These are phyloP conservation scores for Eristalis tenax DNA, from an alignment of 2,888 invertebrate species.

Conservation along the genomic window DNA sequence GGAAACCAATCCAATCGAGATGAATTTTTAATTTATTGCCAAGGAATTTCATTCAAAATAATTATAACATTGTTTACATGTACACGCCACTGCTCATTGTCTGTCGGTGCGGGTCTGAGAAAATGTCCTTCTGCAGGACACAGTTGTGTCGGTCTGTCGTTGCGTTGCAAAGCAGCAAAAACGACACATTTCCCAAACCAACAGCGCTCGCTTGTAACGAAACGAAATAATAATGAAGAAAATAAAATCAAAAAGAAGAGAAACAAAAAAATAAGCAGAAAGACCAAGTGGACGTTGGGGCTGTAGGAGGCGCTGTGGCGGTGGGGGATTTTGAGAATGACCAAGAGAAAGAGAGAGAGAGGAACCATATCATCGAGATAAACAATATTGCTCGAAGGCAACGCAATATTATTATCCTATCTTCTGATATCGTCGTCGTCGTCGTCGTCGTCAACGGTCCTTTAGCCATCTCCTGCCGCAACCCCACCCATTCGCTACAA, in stretches of 20 bases:
- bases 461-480: background rate
- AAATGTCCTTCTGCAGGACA: conserved; percentile 16
- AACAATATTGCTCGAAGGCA: conserved; percentile 66
- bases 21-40: conserved; percentile 65
- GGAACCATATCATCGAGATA: conserved; percentile 68
- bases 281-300: background rate
- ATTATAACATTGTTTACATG: conserved; percentile 62
- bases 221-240: conserved; percentile 48
- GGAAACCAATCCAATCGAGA: conserved; percentile 40
- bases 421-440: conserved; percentile 24
- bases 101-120: conserved; percentile 10
- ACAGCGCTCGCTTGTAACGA: conserved; percentile 20
- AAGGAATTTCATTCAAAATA: conserved; percentile 50
- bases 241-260: conserved; percentile 54
- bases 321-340: background rate
- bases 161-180: background rate
- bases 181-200: background rate
- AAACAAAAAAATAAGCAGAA: conserved; percentile 4
- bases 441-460: background rate
- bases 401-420: conserved; percentile 66
- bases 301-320: background rate
- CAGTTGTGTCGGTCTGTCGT: background rate
- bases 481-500: background rate
- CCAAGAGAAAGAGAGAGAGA: background rate
- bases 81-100: background rate